Evolutionary conservation across 2,797 vertebrate species (phyloP).

Genomic region (Kryptopterus vitreolus): DNA sequence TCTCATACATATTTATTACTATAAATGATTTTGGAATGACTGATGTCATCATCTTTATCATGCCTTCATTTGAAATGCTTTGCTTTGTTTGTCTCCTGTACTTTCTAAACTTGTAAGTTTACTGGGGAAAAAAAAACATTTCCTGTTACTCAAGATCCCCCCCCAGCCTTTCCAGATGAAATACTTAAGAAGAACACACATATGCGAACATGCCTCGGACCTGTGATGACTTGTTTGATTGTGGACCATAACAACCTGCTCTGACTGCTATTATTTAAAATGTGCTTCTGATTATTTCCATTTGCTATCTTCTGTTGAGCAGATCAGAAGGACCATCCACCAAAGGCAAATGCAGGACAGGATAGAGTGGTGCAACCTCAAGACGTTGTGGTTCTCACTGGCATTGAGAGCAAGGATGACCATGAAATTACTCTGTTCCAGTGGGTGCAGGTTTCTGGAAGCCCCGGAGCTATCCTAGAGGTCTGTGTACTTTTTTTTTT

Average conservation of each 20-base stretch:
- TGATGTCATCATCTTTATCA: not conserved
- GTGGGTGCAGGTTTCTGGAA: constrained; percentile 75
- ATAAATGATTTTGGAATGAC: not conserved
- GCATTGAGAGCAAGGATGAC: constrained; percentile 79
- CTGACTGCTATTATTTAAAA: not conserved
- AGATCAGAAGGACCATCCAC: constrained; percentile 70
- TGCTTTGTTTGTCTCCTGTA: not conserved
- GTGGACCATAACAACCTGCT: not conserved
- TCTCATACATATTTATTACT: not conserved
- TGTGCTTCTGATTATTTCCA: not conserved
- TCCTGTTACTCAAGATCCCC: constrained; percentile 34
- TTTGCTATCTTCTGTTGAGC: constrained; percentile 23
- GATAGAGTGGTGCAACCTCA: constrained; percentile 85
- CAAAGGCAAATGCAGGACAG: constrained; percentile 72
- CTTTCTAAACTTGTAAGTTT: not conserved
- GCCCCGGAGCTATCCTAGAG: constrained; percentile 69
- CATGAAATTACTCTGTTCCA: constrained; percentile 62
- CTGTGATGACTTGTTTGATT: constrained; percentile 10
- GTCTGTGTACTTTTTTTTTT: constrained; percentile 62
- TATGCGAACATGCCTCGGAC: not conserved
- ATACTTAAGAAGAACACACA: not conserved
- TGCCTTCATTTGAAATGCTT: not conserved
- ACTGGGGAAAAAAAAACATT: not conserved
- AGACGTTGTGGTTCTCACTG: constrained; percentile 77
- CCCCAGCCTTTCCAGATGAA: not conserved